These are phyloP conservation scores for Drosophila anomalipes DNA, from an alignment of 2,888 invertebrate species.

Conservation along the genomic window DNA sequence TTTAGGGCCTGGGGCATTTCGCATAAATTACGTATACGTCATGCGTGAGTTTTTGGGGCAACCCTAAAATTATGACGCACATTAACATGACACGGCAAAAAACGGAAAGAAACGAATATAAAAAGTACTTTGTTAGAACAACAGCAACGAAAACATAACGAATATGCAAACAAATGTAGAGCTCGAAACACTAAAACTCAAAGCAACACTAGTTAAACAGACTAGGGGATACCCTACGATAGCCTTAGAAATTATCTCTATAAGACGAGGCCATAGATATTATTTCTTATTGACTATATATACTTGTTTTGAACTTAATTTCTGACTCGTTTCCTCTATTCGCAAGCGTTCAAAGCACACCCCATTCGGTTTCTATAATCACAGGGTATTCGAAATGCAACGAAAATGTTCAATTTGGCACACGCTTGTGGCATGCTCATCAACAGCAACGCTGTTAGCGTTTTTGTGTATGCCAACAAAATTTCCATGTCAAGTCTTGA, in stretches of 20 bases:
- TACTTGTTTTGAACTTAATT: background rate
- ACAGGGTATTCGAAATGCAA: constrained; percentile 14
- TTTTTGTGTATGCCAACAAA: constrained; percentile 3
- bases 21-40: constrained; percentile 52
- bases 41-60: constrained; percentile 22
- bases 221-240: background rate
- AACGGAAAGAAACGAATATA: constrained; percentile 3
- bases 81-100: constrained; percentile 46
- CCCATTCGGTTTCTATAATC: background rate
- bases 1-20: constrained; percentile 12
- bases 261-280: background rate
- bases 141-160: constrained; percentile 1
- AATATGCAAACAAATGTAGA: constrained; percentile 9
- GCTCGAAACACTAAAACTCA: background rate
- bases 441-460: constrained; percentile 16
- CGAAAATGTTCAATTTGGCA: constrained; percentile 36
- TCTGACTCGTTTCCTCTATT: background rate
- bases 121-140: constrained; percentile 22
- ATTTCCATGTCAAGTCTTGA: background rate
- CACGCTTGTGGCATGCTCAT: constrained; percentile 33
- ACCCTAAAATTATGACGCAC: constrained; percentile 37
- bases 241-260: background rate
- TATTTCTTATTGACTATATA: background rate
- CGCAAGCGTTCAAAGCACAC: background rate
- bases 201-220: background rate